Conservation (phyloP, 1,140 invertebrate species). For the Brachionus rubens region DNA sequence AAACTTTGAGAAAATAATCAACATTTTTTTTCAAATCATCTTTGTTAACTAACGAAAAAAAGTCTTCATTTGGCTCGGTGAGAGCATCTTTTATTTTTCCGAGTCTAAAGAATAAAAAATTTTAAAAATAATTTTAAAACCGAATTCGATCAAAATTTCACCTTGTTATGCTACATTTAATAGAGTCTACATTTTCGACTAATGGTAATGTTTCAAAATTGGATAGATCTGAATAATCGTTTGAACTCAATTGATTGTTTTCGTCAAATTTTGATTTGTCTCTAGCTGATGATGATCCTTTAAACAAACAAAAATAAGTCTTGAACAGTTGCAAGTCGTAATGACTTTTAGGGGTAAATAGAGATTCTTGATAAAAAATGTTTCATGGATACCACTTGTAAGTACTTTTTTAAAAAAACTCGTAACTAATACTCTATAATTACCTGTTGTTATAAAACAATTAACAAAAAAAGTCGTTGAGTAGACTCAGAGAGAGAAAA, state of each 20-base stretch:
- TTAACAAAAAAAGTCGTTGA: no score
- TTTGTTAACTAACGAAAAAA: conserved; percentile 26
- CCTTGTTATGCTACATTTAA: conserved; percentile 44
- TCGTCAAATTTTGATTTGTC: conserved; percentile 24
- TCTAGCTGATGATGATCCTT: conserved; percentile 12
- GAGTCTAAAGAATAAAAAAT: conserved; percentile 21
- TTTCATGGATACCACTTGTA: no score
- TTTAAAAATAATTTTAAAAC: not conserved
- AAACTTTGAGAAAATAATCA: conserved; percentile 34
- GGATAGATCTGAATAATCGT: conserved; percentile 40
- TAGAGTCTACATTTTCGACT: conserved; percentile 32
- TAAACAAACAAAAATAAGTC: not conserved
- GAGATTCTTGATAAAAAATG: no score
- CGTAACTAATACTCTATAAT: no score
- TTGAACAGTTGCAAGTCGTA: not conserved
- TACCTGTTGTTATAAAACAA: no score
- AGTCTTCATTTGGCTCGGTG: conserved; percentile 1
- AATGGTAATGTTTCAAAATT: conserved; percentile 32
- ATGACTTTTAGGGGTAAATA: no score
- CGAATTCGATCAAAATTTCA: not conserved
- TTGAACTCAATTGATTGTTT: conserved; percentile 7
- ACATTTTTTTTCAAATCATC: conserved; percentile 43
- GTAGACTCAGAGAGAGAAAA: no score
- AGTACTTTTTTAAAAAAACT: no score
- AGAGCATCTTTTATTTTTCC: conserved; percentile 34